Base-by-base conservation (phyloP, 2,113 vertebrate species). In the Ginglymostoma cirratum region DNA sequence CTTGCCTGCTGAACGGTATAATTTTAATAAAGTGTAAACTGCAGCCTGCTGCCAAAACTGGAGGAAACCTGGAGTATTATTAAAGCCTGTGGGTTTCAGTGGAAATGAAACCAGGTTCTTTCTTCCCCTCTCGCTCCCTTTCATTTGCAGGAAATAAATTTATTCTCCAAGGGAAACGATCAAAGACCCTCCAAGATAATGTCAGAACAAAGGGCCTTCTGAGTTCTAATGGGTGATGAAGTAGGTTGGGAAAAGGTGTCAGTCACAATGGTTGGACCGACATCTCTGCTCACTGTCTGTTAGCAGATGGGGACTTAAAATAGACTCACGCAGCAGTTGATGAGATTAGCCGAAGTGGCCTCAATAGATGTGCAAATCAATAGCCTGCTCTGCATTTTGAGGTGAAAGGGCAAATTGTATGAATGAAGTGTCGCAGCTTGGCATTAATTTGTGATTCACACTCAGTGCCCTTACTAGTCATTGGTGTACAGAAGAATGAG, bases 401-500 rank as follows among this genome's bases (percentile, higher is more conserved):
- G 76, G 96, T 90, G 96, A 96, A 76, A 0, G 5, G 38, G 72
- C 90, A 78, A 55, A 96, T 96, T n/a, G 94, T 87, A 96, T 96
- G 95, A 97, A 96, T 78, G 96, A 48, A 96, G 96, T 95, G 76
- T 52, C 96, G 65, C 95, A 95, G 48, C 90, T 30, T 92, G 90
- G 61, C 65, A 67, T 94, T 94, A 94, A 94, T 94, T 94, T 94
- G 48, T 0, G 55, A 96, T 95, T 96, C 96, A 95, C 96, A 90
- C 6, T 80, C 1, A 0, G 96, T 96, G 96, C 95, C 95, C 96
- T 96, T 76, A 85, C 96, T 96, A 96, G 94, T 95, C 96, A 96
- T 96, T 96, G 96, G 66, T 96, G 96, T 96, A 96, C 96, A 96
- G 96, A 97, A 52, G 97, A 96, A 96, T 97, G 97, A 97, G 96